These are phyloP conservation scores for Hypomecis atomaria DNA, from an alignment of 2,888 invertebrate genomes.

Conservation along the genomic window DNA sequence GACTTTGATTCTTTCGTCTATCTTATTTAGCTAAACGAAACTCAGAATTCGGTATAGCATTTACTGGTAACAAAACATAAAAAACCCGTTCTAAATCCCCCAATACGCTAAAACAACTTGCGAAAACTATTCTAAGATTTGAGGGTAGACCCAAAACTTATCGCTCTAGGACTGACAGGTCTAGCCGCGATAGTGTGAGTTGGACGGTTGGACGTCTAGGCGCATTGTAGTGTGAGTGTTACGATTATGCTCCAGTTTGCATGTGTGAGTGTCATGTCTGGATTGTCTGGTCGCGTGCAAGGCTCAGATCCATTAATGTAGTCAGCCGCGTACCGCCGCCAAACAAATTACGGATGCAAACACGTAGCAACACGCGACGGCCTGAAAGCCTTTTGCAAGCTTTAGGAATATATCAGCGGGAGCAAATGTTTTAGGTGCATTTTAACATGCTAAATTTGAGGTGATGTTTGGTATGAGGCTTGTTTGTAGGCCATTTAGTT, in stretches of 20 bases:
- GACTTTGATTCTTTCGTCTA: too few species aligned
- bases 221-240: background rate
- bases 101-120: background rate
- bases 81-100: background rate
- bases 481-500: too few species aligned
- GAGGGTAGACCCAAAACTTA: slow-evolving; percentile 2
- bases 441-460: slow-evolving; percentile 30
- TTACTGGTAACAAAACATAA: too few species aligned
- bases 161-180: background rate
- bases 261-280: slow-evolving; percentile 17
- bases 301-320: slow-evolving; percentile 80
- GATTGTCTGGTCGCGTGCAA: slow-evolving; percentile 71
- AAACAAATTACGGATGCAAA: slow-evolving; percentile 85
- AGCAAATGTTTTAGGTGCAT: slow-evolving; percentile 34
- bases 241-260: slow-evolving; percentile 7
- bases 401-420: slow-evolving; percentile 33
- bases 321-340: slow-evolving; percentile 77
- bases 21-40: too few species aligned
- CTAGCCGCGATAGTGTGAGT: slow-evolving; percentile 7
- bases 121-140: slow-evolving; percentile 1
- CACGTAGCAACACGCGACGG: slow-evolving; percentile 81
- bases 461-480: slow-evolving; percentile 18
- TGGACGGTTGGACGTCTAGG: slow-evolving; percentile 2
- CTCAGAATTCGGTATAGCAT: too few species aligned
- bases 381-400: slow-evolving; percentile 77